Evolutionary conservation across 2,797 vertebrate genomes (phyloP).

Genomic region (Hozukius guyotensis): DNA sequence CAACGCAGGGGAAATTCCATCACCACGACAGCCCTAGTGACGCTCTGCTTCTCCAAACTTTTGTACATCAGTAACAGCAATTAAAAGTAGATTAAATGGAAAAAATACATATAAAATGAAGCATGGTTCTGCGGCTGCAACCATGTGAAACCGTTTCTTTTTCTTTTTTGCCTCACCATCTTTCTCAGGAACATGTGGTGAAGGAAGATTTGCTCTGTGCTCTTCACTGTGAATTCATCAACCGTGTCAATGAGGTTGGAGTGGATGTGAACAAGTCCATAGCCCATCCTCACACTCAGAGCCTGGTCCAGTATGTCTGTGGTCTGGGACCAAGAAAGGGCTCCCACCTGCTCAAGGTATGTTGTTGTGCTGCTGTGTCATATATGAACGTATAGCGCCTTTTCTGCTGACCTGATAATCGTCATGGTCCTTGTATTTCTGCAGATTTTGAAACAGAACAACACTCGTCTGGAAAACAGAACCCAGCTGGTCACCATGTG

Average conservation of each 20-base stretch:
- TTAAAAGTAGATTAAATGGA: neutral
- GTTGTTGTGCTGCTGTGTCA: neutral
- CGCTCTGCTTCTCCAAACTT: neutral
- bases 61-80: neutral
- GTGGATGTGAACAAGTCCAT: constrained; percentile 97
- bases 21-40: too few relatives aligned
- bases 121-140: neutral
- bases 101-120: neutral
- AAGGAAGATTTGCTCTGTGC: constrained; percentile 95
- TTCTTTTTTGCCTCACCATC: neutral
- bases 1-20: too few relatives aligned
- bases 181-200: constrained; percentile 92
- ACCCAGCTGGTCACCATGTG: constrained; percentile 99
- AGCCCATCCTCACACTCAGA: constrained; percentile 96
- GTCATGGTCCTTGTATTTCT: neutral
- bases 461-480: constrained; percentile 96
- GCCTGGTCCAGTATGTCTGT: constrained; percentile 96
- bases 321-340: constrained; percentile 96
- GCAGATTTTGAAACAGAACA: constrained; percentile 99
- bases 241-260: constrained; percentile 98
- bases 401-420: neutral
- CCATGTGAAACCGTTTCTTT: neutral
- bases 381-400: neutral
- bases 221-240: constrained; percentile 98
- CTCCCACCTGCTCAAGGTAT: constrained; percentile 95